These are phyloP conservation scores for Nymphicus hollandicus DNA, from an alignment of 2,113 vertebrate genomes.

Conservation along the genomic window DNA sequence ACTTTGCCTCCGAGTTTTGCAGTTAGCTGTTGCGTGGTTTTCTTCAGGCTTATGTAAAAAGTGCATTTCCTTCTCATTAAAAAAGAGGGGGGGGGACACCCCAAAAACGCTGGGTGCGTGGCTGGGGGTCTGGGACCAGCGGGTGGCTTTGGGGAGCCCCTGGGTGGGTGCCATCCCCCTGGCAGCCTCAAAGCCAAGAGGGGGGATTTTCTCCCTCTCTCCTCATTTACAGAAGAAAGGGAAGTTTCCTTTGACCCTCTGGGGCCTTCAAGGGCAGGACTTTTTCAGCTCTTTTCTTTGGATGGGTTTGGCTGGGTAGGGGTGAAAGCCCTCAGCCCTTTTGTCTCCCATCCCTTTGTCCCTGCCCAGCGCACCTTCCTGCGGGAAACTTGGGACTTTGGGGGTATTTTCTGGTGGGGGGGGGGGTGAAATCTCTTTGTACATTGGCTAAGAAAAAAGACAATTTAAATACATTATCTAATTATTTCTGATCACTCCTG, in stretches of 20 bases:
- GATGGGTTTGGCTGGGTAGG: not conserved
- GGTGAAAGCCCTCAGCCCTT: not conserved
- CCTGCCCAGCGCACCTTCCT: conserved; percentile 28
- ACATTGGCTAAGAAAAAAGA: conserved; percentile 35
- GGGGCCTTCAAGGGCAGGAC: conserved; percentile 48
- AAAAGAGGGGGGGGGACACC: not conserved
- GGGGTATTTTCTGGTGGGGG: not conserved
- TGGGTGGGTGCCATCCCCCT: not conserved
- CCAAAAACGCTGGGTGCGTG: not conserved
- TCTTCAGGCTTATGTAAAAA: not conserved
- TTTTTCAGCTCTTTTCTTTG: conserved; percentile 43
- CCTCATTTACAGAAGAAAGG: conserved; percentile 63
- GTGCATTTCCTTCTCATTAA: too few species aligned
- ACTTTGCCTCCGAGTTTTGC: not conserved
- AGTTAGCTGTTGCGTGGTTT: not conserved
- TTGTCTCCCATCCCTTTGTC: conserved; percentile 40
- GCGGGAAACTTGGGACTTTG: not conserved
- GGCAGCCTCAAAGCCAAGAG: conserved; percentile 7
- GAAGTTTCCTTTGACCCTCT: conserved; percentile 41
- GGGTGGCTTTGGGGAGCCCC: not conserved
- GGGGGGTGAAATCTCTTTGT: not conserved
- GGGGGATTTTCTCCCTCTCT: not conserved
- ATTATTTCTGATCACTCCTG: conserved; percentile 45
- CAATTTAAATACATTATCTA: conserved; percentile 18
- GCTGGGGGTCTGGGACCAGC: not conserved